phyloP scores from a whole-genome alignment of 2,113 vertebrate species.

The Lepus timidus region DNA sequence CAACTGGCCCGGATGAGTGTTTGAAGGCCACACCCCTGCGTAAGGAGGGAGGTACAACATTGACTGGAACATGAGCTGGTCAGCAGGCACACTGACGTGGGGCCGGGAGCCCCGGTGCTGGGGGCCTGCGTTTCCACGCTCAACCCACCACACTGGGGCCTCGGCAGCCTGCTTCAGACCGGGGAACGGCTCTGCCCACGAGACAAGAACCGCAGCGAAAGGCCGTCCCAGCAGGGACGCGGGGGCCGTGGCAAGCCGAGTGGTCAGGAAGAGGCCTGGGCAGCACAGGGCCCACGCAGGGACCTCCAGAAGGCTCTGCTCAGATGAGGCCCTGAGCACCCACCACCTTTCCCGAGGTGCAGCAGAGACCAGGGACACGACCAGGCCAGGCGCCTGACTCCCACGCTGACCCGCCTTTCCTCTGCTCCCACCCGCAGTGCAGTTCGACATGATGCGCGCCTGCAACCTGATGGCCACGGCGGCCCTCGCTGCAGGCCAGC shows the following conservation, averaged over 20 bases:
- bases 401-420: not conserved
- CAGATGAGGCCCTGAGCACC: not conserved
- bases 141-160: not conserved
- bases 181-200: not conserved
- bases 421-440: conserved; percentile 89
- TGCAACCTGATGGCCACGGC: conserved; percentile 98
- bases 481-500: conserved; percentile 95
- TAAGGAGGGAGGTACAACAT: not conserved
- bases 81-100: too few species aligned
- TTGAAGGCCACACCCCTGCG: not conserved
- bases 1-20: not conserved
- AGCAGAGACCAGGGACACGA: not conserved
- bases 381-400: not conserved
- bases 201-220: not conserved
- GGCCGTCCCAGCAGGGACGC: not conserved
- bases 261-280: not conserved
- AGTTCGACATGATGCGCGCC: conserved; percentile 99
- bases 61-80: too few species aligned
- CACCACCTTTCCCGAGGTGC: not conserved
- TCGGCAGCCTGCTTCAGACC: too few species aligned
- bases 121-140: not conserved
- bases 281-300: not conserved
- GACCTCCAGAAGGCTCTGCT: not conserved
- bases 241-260: not conserved
- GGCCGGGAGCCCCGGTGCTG: too few species aligned